These are phyloP conservation scores for Cataglyphis livida DNA, from an alignment of 2,888 invertebrate species.

Conservation along the genomic window DNA sequence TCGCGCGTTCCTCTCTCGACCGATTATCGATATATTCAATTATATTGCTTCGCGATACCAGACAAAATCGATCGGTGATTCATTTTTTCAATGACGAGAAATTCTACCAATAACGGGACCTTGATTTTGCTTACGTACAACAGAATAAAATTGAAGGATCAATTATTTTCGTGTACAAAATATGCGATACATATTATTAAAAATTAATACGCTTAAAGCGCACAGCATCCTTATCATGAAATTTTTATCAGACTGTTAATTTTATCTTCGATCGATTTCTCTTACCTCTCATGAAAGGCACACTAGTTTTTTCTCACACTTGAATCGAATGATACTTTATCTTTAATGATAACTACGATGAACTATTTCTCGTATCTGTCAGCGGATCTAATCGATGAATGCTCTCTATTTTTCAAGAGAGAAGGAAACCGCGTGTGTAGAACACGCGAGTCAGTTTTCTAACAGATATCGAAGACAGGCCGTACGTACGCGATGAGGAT, in stretches of 20 bases:
- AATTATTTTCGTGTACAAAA: neutral
- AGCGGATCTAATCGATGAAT: neutral
- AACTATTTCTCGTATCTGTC: conserved; percentile 7
- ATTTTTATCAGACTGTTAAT: neutral
- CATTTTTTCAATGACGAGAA: neutral
- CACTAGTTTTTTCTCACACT: neutral
- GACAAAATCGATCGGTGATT: neutral
- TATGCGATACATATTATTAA: neutral
- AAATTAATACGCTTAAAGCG: neutral
- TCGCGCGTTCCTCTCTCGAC: conserved; percentile 63
- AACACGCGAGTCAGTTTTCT: conserved; percentile 19
- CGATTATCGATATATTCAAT: conserved; percentile 44
- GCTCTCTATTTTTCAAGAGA: conserved; percentile 1
- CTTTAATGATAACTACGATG: neutral
- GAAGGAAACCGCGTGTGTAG: neutral
- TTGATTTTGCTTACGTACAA: neutral
- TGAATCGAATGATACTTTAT: neutral
- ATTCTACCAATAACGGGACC: neutral
- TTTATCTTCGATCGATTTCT: conserved; percentile 1
- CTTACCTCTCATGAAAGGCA: neutral
- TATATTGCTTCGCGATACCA: neutral
- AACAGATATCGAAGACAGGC: conserved; percentile 14
- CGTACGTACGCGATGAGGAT: neutral
- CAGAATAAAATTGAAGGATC: neutral
- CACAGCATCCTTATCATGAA: neutral